These are phyloP conservation scores for Tortrix viridana DNA, from an alignment of 2,888 invertebrate genomes.

Conservation along the genomic window DNA sequence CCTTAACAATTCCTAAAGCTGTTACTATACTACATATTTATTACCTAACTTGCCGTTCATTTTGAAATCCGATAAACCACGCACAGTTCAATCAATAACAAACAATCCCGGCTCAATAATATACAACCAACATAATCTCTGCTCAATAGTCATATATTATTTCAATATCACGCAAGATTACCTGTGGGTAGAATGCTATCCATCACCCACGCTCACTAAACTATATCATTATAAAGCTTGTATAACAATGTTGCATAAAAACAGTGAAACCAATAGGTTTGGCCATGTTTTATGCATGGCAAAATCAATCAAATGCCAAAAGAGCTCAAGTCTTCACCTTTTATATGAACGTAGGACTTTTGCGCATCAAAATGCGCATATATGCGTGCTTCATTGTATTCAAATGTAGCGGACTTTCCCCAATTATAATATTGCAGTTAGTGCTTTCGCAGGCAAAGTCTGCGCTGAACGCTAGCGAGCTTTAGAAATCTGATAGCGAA, in stretches of 20 bases:
- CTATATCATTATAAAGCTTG: slow-evolving; percentile 60
- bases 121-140: slow-evolving; percentile 3
- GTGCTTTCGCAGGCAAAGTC: slow-evolving; percentile 66
- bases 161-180: slow-evolving; percentile 34
- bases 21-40: too few species aligned
- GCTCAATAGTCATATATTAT: slow-evolving; percentile 24
- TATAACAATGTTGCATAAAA: slow-evolving; percentile 68
- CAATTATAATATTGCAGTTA: slow-evolving; percentile 64
- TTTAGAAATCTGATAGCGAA: slow-evolving; percentile 46
- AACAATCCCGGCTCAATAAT: not conserved
- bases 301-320: slow-evolving; percentile 41
- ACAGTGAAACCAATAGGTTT: slow-evolving; percentile 49
- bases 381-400: slow-evolving; percentile 76
- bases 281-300: slow-evolving; percentile 75
- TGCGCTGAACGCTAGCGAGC: slow-evolving; percentile 52
- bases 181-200: slow-evolving; percentile 24
- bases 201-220: slow-evolving; percentile 47
- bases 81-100: slow-evolving; percentile 2
- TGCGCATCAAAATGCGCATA: slow-evolving; percentile 34
- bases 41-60: too few species aligned
- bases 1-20: too few species aligned
- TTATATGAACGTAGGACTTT: slow-evolving; percentile 20
- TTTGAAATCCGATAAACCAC: not conserved
- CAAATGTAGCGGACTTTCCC: slow-evolving; percentile 79
- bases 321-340: slow-evolving; percentile 12